Conservation (phyloP, 2,797 vertebrate species). For the Brachyrhaphis roseni region DNA sequence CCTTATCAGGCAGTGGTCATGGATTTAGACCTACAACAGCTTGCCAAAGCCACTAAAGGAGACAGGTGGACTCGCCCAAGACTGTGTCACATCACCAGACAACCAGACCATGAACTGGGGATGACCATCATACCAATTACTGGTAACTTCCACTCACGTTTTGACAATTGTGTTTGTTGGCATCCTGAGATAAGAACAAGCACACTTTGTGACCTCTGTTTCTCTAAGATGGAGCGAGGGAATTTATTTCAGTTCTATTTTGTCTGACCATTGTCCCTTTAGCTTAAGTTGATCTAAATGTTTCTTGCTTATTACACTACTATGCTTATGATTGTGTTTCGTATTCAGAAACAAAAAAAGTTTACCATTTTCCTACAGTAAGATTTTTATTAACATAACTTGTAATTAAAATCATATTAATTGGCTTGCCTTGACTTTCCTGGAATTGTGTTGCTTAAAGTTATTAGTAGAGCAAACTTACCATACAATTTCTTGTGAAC, state of each 20-base stretch:
- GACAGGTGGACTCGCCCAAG: slow-evolving; percentile 79
- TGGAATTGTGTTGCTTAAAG: neutral
- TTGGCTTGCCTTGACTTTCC: neutral
- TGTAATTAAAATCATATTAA: neutral
- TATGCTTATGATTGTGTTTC: neutral
- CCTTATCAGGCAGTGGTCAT: slow-evolving; percentile 60
- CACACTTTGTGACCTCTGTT: neutral
- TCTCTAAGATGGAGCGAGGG: neutral
- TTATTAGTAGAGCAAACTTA: neutral
- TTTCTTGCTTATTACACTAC: neutral
- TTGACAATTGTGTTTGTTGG: neutral
- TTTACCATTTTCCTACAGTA: neutral
- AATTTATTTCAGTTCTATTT: neutral
- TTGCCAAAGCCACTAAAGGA: slow-evolving; percentile 64
- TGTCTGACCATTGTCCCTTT: neutral
- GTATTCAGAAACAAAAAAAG: neutral
- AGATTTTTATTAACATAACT: neutral
- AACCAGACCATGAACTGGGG: slow-evolving; percentile 81
- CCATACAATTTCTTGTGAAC: neutral
- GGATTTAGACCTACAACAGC: slow-evolving; percentile 63
- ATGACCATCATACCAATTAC: slow-evolving; percentile 78
- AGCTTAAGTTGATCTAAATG: neutral
- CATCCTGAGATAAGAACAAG: neutral
- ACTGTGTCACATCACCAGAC: slow-evolving; percentile 84
- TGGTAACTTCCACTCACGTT: slow-evolving; percentile 55